Base-by-base conservation (phyloP, 1,140 invertebrate genomes). In the Oryzaephilus surinamensis region DNA sequence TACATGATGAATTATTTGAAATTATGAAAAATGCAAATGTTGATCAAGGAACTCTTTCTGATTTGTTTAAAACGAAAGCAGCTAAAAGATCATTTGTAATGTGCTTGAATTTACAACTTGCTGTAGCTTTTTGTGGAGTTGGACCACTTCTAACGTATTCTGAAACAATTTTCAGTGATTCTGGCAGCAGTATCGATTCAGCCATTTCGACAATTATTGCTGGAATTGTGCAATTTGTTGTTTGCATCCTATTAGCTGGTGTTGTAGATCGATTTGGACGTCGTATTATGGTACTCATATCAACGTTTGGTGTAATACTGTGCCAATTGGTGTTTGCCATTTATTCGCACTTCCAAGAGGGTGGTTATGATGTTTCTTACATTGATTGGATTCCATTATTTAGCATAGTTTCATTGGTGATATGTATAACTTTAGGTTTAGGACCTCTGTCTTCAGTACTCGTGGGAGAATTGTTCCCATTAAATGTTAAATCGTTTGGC, bases 141-240 rank as follows among this genome's bases (percentile, higher is more conserved):
- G 89, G 87, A 58, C 80, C 81, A 4, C 77, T 92, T 1, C 70
- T 89, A 13, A 87, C 87, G 58, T 88, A 84, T 58, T 75, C 83
- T 42, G 71, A 79, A 27, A 66, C 61, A 0, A 89, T 84, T 51
- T 89, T 84, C 50, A 45, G 62, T 2, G 66, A 68, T 4, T 71
- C 82, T 5, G 72, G 74, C 0, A 72, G 70, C 1, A 55, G 48
- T 0, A 34, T 87, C 0, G 57, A 73, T 13, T 56, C 75, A 0
- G 62, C 66, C 4, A 54, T 77, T 10, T 73, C 76, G 0, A 76
- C 86, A 1, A 89, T 91, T 37, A 77, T 91, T 19, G 71, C 92
- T 38, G 88, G 84, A 5, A 55, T 64, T 12, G 77, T 88, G 0
- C 74, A 77, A 61, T 62, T 89, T 2, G 29, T 72, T 0, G 76